phyloP scores from a whole-genome alignment of 2,113 vertebrate genomes.

The Pituophis catenifer region DNA sequence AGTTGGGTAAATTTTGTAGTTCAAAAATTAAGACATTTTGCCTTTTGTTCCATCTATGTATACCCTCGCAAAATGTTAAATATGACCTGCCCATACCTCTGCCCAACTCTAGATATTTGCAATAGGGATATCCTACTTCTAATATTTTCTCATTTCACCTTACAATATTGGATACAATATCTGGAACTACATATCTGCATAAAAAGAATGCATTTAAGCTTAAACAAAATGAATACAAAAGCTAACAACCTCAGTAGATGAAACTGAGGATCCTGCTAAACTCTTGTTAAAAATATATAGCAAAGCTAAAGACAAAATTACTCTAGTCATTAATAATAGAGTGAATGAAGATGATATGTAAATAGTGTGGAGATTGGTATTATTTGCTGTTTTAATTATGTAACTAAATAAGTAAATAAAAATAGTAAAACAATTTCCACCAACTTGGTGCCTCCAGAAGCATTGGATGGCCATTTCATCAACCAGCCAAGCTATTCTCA shows the following conservation, averaged over 20 bases:
- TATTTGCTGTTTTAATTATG: background rate
- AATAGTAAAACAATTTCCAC: background rate
- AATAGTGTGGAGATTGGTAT: background rate
- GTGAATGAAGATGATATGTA: background rate
- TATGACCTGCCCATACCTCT: background rate
- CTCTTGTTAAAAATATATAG: background rate
- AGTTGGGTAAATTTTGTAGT: background rate
- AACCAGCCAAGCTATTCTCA: background rate
- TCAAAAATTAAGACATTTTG: background rate
- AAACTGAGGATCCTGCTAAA: background rate
- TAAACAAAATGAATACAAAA: background rate
- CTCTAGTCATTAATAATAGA: background rate
- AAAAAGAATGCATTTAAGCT: background rate
- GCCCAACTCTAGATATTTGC: background rate
- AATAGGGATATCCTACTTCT: background rate
- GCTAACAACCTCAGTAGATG: background rate
- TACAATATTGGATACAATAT: background rate
- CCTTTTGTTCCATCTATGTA: background rate
- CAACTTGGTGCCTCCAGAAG: background rate
- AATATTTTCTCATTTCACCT: background rate
- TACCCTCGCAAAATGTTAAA: background rate
- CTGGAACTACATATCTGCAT: background rate
- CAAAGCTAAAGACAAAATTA: conserved; percentile 27
- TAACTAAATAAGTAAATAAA: background rate
- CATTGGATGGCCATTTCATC: background rate